These are phyloP conservation scores for Syngnathoides biaculeatus DNA, from an alignment of 2,113 vertebrate species.

Conservation along the genomic window DNA sequence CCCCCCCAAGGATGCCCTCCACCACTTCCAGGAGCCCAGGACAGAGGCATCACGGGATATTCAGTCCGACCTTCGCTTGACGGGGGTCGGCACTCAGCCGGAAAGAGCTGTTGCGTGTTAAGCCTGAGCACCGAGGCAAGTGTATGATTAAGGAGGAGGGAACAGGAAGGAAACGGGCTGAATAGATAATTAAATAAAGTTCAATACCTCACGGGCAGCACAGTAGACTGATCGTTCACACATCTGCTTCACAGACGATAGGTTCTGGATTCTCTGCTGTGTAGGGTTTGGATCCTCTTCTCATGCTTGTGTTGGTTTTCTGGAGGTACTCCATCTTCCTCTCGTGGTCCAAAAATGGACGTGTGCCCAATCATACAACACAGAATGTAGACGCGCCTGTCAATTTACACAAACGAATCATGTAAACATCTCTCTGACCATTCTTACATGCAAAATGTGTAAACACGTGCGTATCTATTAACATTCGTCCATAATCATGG, in stretches of 20 bases:
- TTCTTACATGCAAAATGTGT: too few species aligned
- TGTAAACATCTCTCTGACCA: too few species aligned
- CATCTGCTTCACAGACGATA: neutral
- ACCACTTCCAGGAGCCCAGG: conserved; percentile 22
- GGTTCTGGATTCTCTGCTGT: neutral
- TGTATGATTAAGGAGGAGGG: conserved; percentile 4
- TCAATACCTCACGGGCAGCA: conserved; percentile 9
- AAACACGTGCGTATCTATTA: too few species aligned
- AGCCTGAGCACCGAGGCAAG: conserved; percentile 18
- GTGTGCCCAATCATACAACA: too few species aligned
- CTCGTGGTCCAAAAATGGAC: too few species aligned
- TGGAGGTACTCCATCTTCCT: too few species aligned
- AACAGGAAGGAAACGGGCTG: neutral
- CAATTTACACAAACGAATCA: too few species aligned
- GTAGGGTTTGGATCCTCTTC: neutral
- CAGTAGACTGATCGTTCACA: neutral
- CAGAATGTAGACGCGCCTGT: too few species aligned
- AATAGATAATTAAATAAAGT: conserved; percentile 10
- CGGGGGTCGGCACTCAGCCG: conserved; percentile 8
- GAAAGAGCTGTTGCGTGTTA: conserved; percentile 23
- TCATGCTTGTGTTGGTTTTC: too few species aligned
- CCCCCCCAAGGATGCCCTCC: conserved; percentile 22
- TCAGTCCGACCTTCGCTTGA: conserved; percentile 17
- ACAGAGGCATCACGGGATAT: conserved; percentile 24
- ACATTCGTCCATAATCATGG: too few species aligned